Percentiles rank a stretch among this genome's conserved stretches.
Evolutionary conservation across 2,113 vertebrate species (phyloP).

Genomic region (Callionymus lyra): DNA sequence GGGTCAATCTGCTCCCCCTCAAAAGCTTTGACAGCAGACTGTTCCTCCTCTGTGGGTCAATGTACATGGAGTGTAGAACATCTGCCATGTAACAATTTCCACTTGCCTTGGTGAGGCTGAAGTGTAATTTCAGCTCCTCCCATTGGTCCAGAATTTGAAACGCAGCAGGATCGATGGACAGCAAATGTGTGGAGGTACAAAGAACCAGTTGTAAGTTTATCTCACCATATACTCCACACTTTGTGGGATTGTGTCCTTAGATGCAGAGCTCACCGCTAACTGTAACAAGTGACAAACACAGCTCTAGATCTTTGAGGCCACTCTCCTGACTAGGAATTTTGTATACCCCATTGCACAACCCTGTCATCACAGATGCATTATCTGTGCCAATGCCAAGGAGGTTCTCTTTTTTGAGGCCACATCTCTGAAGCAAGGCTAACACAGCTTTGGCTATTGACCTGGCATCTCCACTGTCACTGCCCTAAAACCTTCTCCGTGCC

Average conservation of each 20-base stretch:
- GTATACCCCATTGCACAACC: background rate
- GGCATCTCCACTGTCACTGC: constrained; percentile 8
- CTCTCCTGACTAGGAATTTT: background rate
- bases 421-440: background rate
- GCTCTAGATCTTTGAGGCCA: background rate
- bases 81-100: too few species aligned
- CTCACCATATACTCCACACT: constrained; percentile 1
- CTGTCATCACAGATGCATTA: background rate
- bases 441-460: background rate
- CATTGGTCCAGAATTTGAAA: too few species aligned
- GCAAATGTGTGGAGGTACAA: background rate
- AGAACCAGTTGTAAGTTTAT: background rate
- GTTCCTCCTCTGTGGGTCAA: too few species aligned
- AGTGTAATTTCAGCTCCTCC: too few species aligned
- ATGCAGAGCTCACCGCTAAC: background rate
- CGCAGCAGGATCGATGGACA: too few species aligned
- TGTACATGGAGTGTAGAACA: too few species aligned
- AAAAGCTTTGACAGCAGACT: too few species aligned
- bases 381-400: background rate
- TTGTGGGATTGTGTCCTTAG: background rate
- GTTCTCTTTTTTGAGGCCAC: background rate
- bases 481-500: too few species aligned
- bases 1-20: too few species aligned
- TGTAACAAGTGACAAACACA: background rate
- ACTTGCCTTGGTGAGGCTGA: too few species aligned